Evolutionary conservation across 2,113 vertebrate species (phyloP).

Genomic region (Gnathonemus echidnorhynchus): DNA sequence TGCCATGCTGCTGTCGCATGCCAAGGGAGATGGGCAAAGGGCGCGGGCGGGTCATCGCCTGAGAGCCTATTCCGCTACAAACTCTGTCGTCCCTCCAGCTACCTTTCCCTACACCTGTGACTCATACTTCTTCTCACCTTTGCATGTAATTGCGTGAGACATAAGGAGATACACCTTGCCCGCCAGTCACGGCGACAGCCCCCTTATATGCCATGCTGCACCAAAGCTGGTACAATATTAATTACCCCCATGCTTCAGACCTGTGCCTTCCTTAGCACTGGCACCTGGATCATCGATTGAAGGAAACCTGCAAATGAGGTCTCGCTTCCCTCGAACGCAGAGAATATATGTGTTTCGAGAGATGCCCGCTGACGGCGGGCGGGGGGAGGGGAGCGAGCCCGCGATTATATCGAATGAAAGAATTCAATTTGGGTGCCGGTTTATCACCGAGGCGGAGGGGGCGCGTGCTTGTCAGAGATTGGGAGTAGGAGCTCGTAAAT

Average conservation of each 20-base stretch:
- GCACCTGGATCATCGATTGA: not conserved
- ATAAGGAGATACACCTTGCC: not conserved
- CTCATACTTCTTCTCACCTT: not conserved
- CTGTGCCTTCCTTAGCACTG: not conserved
- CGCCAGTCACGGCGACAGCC: not conserved
- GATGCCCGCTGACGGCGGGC: conserved; percentile 16
- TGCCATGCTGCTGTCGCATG: conserved; percentile 41
- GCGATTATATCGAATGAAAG: conserved; percentile 50
- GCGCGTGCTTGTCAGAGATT: conserved; percentile 59
- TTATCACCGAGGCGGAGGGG: conserved; percentile 49
- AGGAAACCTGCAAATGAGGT: conserved; percentile 38
- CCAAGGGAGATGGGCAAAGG: conserved; percentile 52
- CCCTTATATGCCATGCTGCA: not conserved
- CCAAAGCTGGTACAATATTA: not conserved
- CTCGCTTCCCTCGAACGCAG: conserved; percentile 50
- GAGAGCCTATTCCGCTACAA: conserved; percentile 53
- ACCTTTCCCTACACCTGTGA: not conserved
- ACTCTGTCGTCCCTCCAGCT: conserved; percentile 18
- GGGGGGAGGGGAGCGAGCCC: conserved; percentile 20
- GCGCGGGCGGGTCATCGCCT: conserved; percentile 49
- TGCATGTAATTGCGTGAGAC: conserved; percentile 6
- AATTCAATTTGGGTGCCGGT: conserved; percentile 57
- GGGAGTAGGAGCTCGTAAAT: conserved; percentile 47
- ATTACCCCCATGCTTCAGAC: not conserved
- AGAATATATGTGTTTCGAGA: conserved; percentile 41